Evolutionary conservation across 2,888 invertebrate genomes (phyloP).

Genomic region (Rotaria magnacalcarata): DNA sequence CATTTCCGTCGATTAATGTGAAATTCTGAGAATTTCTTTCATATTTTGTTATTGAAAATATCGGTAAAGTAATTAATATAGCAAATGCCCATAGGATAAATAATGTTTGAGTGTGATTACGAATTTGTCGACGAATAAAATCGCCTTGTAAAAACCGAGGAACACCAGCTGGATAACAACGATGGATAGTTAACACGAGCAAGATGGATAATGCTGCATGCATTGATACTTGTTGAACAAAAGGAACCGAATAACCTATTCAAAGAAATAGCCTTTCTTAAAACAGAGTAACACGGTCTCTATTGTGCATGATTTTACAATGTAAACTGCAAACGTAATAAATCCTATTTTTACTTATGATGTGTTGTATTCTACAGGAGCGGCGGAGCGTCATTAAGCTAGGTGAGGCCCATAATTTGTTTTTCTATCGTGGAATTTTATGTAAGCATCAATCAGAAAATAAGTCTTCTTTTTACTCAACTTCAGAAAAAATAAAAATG

Average conservation of each 20-base stretch:
- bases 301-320: too few species aligned
- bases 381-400: too few species aligned
- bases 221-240: slow-evolving; percentile 5
- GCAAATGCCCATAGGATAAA: background rate
- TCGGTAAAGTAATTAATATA: background rate
- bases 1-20: background rate
- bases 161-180: slow-evolving; percentile 36
- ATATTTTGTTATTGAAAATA: slow-evolving; percentile 1
- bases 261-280: background rate
- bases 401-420: too few species aligned
- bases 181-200: background rate
- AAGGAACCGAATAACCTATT: slow-evolving; percentile 17
- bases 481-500: too few species aligned
- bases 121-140: slow-evolving; percentile 1
- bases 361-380: too few species aligned
- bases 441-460: too few species aligned
- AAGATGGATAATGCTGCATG: background rate
- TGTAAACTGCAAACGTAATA: too few species aligned
- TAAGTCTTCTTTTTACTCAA: too few species aligned
- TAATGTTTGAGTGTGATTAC: slow-evolving; percentile 8
- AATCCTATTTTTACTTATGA: too few species aligned
- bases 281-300: too few species aligned
- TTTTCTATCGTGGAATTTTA: too few species aligned
- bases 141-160: background rate
- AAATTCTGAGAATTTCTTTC: background rate